Percentiles rank a stretch among this genome's conserved stretches.
Conservation (phyloP, 2,797 vertebrate genomes). For the Microctenopoma steveboyesi region DNA sequence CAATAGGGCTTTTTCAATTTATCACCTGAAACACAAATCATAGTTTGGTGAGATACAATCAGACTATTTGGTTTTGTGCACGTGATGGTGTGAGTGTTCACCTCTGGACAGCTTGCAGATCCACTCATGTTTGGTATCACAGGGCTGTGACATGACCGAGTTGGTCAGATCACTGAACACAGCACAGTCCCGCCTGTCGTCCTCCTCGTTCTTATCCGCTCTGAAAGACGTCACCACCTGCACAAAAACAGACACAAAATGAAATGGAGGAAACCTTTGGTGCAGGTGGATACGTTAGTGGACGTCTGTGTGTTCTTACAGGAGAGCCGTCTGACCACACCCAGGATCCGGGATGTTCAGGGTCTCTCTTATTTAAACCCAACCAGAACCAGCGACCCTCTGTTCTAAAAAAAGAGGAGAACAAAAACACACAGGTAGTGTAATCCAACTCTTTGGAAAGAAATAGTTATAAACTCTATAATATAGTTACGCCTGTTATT, state of each 20-base stretch:
- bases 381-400: conserved; percentile 95
- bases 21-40: conserved; percentile 71
- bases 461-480: background rate
- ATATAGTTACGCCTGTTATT: background rate
- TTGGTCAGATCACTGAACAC: conserved; percentile 85
- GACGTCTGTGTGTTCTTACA: conserved; percentile 77
- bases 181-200: conserved; percentile 87
- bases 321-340: conserved; percentile 92
- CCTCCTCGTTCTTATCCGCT: conserved; percentile 86
- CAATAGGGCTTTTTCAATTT: conserved; percentile 83
- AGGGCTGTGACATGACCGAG: conserved; percentile 83
- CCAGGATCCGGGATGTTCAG: conserved; percentile 85
- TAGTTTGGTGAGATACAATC: conserved; percentile 2
- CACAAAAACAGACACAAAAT: conserved; percentile 16
- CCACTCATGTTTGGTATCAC: conserved; percentile 91
- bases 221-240: conserved; percentile 92
- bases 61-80: background rate
- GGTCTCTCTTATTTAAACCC: conserved; percentile 93
- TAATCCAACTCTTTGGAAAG: background rate
- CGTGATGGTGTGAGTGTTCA: conserved; percentile 40
- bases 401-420: conserved; percentile 75
- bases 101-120: conserved; percentile 94
- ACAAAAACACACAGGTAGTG: background rate
- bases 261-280: background rate
- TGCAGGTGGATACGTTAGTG: no score